These are phyloP conservation scores for Pseudorhombus dupliciocellatus DNA, from an alignment of 2,113 vertebrate species.

Conservation along the genomic window DNA sequence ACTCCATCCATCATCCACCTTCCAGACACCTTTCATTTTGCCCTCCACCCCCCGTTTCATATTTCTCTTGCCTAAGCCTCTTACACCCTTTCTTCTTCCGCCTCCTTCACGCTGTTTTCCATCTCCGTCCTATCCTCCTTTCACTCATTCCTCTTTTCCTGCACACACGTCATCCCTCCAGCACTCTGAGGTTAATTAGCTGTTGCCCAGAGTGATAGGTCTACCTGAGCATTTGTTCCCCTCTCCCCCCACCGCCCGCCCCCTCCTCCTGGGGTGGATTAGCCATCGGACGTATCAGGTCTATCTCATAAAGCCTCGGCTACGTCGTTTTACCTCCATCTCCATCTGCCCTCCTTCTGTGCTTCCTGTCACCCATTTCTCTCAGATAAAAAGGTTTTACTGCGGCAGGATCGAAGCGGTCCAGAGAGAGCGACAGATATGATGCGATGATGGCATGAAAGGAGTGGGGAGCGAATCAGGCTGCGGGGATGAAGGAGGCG, in stretches of 20 bases:
- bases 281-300: constrained; percentile 19
- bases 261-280: constrained; percentile 35
- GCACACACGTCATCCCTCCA: constrained; percentile 6
- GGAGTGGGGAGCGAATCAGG: neutral
- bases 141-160: neutral
- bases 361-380: constrained; percentile 35
- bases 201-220: constrained; percentile 16
- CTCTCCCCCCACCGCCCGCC: neutral
- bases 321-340: constrained; percentile 53
- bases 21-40: constrained; percentile 8
- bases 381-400: constrained; percentile 58
- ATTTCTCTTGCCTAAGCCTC: neutral
- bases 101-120: constrained; percentile 4
- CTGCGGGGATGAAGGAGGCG: constrained; percentile 37
- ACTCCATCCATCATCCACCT: neutral
- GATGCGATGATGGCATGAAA: constrained; percentile 43
- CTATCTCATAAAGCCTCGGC: constrained; percentile 51
- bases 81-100: constrained; percentile 9
- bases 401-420: constrained; percentile 32
- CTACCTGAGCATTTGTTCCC: constrained; percentile 1
- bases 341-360: neutral
- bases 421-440: constrained; percentile 44
- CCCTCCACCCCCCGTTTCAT: neutral
- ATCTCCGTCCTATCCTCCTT: neutral
- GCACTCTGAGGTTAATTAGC: constrained; percentile 42